Evolutionary conservation across 2,888 invertebrate species (phyloP), one percentile per base, ranked within the genome.

Genomic region (Lycaena phlaeas): DNA sequence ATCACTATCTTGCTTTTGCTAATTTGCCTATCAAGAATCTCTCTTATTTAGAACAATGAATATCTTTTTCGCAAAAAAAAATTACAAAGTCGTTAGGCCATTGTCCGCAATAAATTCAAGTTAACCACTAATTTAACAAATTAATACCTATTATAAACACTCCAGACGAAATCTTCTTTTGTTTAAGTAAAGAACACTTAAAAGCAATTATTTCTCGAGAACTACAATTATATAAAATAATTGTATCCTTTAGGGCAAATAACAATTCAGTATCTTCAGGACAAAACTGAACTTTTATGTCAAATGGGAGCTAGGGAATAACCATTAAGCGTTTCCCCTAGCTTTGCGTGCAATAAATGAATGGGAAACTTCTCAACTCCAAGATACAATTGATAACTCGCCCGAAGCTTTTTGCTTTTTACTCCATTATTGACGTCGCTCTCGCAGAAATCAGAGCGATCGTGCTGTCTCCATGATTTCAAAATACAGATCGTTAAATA

Each of bases 301-400:
- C 57, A 63, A 69, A 71, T 59, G 57, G 61, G 61, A 62, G 61
- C 57, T 62, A 61, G 63, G 68, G 64, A 69, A 72, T 71, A 70
- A 69, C 69, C 72, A 72, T 73, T 71, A 72, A 69, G 66, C 59
- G 69, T 69, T 76, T 74, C 68, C 68, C 64, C 59, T 59, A 54
- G 61, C 54, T 64, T 64, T 62, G 67, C 62, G 62, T 70, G 68
- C 69, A 69, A 74, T 74, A 76, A 78, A 76, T 70, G 71, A 69
- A 70, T 71, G 64, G 71, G 69, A 73, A 78, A 72, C 66, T 71
- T 59, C 53, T 50, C 58, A 68, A 73, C 66, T 72, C 61, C 48
- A 53, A 65, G 75, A 75, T 71, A 74, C 75, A 75, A 76, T 75
- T 76, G 75, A 75, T 75, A 79, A 76, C 68, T 73, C 59, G 72